A percentile compares a stretch with the other conserved stretches of the same genome.
Evolutionary conservation across 2,888 invertebrate species (phyloP).

Genomic region (Melipona beecheii): DNA sequence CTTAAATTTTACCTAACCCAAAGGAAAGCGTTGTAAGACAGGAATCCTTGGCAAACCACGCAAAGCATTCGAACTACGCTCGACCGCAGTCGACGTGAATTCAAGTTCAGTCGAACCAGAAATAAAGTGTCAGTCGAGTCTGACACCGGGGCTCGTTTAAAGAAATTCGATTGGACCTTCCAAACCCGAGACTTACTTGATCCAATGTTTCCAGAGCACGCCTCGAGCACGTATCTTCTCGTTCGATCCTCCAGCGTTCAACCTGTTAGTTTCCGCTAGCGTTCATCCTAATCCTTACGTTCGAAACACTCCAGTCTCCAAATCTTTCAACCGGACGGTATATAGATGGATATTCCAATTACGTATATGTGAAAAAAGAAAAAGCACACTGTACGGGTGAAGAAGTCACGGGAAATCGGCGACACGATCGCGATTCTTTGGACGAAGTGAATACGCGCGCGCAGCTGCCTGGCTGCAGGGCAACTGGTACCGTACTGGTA

Average conservation of each 20-base stretch:
- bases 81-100: not conserved
- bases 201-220: not conserved
- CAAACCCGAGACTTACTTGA: not conserved
- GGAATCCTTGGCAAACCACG: not conserved
- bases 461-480: constrained; percentile 53
- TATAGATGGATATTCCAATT: not conserved
- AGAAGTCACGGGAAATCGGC: not conserved
- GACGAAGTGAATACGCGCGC: constrained; percentile 7
- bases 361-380: not conserved
- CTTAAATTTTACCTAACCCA: not conserved
- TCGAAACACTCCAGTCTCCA: too few species aligned
- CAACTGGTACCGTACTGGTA: constrained; percentile 74
- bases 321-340: not conserved
- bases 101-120: constrained; percentile 15
- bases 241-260: not conserved
- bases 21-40: not conserved
- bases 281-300: not conserved
- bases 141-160: constrained; percentile 5
- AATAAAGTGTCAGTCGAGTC: constrained; percentile 14
- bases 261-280: not conserved
- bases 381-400: not conserved
- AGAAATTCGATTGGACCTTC: constrained; percentile 8
- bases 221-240: not conserved
- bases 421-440: not conserved
- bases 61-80: constrained; percentile 9